Evolutionary conservation across 2,113 vertebrate genomes (phyloP).

Genomic region (Hippocampus zosterae): DNA sequence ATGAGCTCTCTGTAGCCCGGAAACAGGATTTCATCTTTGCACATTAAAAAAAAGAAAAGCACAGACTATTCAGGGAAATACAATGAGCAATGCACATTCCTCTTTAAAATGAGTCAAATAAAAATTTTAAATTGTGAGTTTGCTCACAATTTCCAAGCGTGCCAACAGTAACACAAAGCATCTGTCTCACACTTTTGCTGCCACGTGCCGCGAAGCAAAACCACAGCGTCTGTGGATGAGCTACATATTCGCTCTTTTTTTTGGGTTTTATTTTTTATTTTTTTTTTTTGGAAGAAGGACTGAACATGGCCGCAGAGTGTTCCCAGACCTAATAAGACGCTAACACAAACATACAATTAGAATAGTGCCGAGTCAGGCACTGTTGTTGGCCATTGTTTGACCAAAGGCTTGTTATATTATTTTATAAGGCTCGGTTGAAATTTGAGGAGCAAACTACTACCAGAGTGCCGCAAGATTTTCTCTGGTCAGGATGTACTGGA

Average conservation of each 20-base stretch:
- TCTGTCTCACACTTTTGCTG: constrained; percentile 43
- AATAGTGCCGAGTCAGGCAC: constrained; percentile 57
- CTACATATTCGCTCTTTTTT: constrained; percentile 52
- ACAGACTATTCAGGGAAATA: not conserved
- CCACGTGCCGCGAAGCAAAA: constrained; percentile 34
- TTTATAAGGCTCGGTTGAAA: no score
- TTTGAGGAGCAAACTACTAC: not conserved
- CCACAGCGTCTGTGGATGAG: constrained; percentile 46
- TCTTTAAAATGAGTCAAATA: not conserved
- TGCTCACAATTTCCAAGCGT: not conserved
- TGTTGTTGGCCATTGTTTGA: constrained; percentile 46
- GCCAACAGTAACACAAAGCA: constrained; percentile 49
- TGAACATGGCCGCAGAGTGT: constrained; percentile 42
- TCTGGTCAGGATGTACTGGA: not conserved
- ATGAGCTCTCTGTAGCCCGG: constrained; percentile 20
- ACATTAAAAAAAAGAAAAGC: not conserved
- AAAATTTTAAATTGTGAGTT: not conserved
- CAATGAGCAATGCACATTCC: not conserved
- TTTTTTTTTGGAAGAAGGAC: not conserved
- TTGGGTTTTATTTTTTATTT: not conserved
- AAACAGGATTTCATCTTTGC: constrained; percentile 34
- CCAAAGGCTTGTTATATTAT: constrained; percentile 42
- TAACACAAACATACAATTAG: constrained; percentile 66
- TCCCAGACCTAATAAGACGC: constrained; percentile 49
- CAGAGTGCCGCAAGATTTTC: not conserved